Percentiles rank a stretch among this genome's conserved stretches.
Conservation (phyloP, 1,140 invertebrate genomes). For the Scaptodrosophila lebanonensis region DNA sequence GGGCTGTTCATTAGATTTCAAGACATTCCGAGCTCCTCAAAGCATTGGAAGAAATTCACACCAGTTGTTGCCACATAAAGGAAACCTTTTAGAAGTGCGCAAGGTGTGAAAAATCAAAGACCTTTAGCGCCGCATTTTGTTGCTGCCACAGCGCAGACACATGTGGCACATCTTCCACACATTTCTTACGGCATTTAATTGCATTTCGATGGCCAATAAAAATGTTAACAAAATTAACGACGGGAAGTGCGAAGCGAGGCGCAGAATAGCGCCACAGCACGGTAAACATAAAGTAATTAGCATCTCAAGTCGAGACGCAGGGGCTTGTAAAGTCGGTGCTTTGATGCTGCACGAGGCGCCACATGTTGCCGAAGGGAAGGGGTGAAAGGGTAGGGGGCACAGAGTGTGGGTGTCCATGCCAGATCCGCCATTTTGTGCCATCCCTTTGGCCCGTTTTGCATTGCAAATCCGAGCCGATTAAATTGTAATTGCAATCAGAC, state of each 20-base stretch:
- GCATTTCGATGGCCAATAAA: conserved; percentile 68
- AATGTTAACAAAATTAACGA: conserved; percentile 58
- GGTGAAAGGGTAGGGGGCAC: too few relatives aligned
- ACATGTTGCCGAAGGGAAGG: not conserved
- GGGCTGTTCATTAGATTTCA: too few relatives aligned
- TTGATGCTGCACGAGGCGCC: conserved; percentile 49
- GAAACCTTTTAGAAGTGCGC: conserved; percentile 8
- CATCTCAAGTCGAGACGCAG: conserved; percentile 30
- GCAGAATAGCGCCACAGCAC: not conserved
- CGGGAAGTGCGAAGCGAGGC: conserved; percentile 56
- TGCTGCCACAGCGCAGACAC: too few relatives aligned
- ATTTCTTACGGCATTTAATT: conserved; percentile 63
- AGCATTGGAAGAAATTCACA: conserved; percentile 56
- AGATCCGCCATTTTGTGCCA: not conserved
- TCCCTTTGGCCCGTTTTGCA: conserved; percentile 30
- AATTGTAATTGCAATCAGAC: conserved; percentile 64
- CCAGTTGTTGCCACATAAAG: conserved; percentile 60
- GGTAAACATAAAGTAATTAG: conserved; percentile 54
- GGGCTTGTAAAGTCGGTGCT: conserved; percentile 17
- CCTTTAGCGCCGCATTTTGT: conserved; percentile 43
- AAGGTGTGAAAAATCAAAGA: conserved; percentile 63
- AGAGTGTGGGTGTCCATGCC: not conserved
- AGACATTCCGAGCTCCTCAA: too few relatives aligned
- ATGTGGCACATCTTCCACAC: conserved; percentile 2
- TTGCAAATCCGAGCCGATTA: conserved; percentile 48